Evolutionary conservation across 2,797 vertebrate genomes (phyloP).

Genomic region (Onychomys arenicola): DNA sequence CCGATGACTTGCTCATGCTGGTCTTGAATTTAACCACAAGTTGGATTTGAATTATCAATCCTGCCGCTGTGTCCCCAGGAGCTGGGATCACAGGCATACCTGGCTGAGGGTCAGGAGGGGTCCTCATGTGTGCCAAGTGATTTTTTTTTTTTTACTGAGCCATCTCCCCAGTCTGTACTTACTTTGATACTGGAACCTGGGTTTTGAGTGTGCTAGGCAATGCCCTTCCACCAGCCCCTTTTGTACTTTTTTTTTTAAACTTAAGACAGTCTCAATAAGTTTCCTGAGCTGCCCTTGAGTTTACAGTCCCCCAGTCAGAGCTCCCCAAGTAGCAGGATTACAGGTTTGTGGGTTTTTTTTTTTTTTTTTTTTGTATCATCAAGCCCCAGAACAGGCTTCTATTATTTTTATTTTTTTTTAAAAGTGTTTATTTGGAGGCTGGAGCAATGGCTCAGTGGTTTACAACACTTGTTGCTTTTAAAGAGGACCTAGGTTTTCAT

Average conservation of each 20-base stretch:
- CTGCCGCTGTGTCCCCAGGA: not conserved
- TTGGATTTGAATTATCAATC: not conserved
- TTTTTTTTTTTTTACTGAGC: not conserved
- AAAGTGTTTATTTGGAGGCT: not conserved
- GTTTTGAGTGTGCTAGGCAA: not conserved
- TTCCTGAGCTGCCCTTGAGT: not conserved
- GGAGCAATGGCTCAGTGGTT: not conserved
- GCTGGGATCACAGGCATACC: not conserved
- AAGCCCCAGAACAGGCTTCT: not conserved
- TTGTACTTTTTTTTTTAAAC: not conserved
- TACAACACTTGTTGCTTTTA: not conserved
- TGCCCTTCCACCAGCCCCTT: not conserved
- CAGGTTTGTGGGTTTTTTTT: not conserved
- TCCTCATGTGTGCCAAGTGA: not conserved
- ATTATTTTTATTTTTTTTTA: not conserved
- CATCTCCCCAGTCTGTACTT: not conserved
- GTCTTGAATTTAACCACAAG: not conserved
- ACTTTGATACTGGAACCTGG: not conserved
- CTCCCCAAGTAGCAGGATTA: not conserved
- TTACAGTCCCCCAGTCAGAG: not conserved
- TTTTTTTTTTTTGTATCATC: no score
- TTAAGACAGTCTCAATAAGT: not conserved
- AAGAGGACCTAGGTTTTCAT: not conserved
- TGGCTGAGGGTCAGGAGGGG: not conserved
- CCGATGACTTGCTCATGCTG: not conserved